These are phyloP conservation scores for Corythucha ciliata DNA, from an alignment of 2,888 invertebrate species.

Conservation along the genomic window DNA sequence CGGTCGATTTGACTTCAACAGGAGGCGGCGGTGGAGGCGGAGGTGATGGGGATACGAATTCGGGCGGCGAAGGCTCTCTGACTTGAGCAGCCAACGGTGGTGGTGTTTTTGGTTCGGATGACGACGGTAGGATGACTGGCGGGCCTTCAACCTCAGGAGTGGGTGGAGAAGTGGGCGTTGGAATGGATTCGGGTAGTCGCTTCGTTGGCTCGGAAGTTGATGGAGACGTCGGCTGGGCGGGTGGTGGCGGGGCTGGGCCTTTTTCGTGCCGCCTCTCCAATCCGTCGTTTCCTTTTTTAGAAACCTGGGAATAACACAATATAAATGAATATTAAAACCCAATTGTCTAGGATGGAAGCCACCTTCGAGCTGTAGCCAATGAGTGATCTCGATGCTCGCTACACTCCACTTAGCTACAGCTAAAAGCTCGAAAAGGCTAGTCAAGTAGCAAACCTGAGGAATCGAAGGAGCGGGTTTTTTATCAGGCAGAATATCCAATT, in stretches of 20 bases:
- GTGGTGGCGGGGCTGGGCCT: constrained; percentile 68
- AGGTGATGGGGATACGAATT: constrained; percentile 29
- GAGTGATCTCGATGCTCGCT: no score
- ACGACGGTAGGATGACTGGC: no score
- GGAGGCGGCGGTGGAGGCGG: constrained; percentile 29
- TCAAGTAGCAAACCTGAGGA: constrained; percentile 15
- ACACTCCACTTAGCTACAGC: neutral
- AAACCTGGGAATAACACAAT: constrained; percentile 1
- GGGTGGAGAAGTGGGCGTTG: no score
- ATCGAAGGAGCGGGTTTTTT: constrained; percentile 25
- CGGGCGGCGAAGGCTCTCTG: neutral
- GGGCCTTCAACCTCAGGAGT: constrained; percentile 5
- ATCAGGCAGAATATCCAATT: constrained; percentile 26
- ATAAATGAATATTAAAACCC: neutral
- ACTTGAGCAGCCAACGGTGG: constrained; percentile 2
- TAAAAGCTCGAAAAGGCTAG: neutral
- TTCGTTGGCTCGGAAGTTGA: no score
- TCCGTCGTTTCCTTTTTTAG: constrained; percentile 46
- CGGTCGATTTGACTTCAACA: constrained; percentile 15
- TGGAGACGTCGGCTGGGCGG: constrained; percentile 3
- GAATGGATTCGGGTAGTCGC: no score
- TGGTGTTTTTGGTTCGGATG: no score
- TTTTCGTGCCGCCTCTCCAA: constrained; percentile 56
- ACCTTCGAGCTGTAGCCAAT: no score
- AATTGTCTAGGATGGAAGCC: no score